Evolutionary conservation across 2,888 invertebrate genomes (phyloP).

Genomic region (Magallana nippona): DNA sequence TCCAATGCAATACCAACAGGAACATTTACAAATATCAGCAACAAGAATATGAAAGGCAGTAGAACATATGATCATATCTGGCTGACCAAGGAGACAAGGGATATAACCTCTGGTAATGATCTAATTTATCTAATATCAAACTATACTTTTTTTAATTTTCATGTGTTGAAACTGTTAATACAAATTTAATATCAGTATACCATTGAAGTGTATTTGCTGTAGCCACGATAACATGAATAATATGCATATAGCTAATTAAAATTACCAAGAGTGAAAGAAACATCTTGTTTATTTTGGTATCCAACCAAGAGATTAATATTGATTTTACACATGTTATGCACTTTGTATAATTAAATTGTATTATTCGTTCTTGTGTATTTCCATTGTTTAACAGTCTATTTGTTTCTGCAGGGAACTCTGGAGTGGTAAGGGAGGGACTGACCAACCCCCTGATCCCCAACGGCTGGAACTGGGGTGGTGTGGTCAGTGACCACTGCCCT

Average conservation of each 20-base stretch:
- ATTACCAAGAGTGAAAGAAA: too few species aligned
- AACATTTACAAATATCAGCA: constrained; percentile 72
- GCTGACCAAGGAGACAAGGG: constrained; percentile 71
- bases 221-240: too few species aligned
- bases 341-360: too few species aligned
- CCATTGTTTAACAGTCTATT: neutral
- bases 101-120: constrained; percentile 68
- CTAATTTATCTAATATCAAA: neutral
- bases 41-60: constrained; percentile 66
- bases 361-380: neutral
- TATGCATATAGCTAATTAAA: too few species aligned
- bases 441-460: constrained; percentile 89
- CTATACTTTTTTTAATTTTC: constrained; percentile 3
- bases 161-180: neutral
- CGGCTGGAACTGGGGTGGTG: constrained; percentile 92
- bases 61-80: constrained; percentile 78
- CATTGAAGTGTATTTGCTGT: too few species aligned
- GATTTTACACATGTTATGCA: too few species aligned
- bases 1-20: constrained; percentile 69
- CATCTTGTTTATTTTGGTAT: too few species aligned
- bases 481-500: constrained; percentile 88
- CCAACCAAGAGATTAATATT: too few species aligned
- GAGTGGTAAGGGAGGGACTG: constrained; percentile 86
- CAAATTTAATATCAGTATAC: neutral
- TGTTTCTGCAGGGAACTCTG: constrained; percentile 76